phyloP scores from a whole-genome alignment of 2,888 invertebrate species.

The Phyllotreta cruciferae region DNA sequence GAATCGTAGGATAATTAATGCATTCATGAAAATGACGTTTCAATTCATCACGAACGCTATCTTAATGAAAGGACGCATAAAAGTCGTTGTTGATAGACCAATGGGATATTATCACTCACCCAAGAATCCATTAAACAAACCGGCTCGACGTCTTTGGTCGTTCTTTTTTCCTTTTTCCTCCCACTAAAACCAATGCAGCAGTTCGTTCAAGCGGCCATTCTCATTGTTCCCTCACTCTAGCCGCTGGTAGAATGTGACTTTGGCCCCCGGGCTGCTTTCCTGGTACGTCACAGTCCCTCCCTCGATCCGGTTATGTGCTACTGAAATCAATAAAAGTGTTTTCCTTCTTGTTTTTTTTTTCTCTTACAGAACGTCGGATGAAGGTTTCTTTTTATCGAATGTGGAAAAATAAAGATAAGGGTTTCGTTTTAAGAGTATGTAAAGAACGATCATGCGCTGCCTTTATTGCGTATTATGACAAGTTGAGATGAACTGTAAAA shows the following conservation, averaged over 20 bases:
- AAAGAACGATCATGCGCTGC: conserved; percentile 52
- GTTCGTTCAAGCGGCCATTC: conserved; percentile 54
- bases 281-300: conserved; percentile 52
- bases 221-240: conserved; percentile 51
- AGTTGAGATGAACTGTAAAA: conserved; percentile 44
- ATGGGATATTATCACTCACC: conserved; percentile 42
- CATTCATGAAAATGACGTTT: conserved; percentile 23
- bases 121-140: conserved; percentile 43
- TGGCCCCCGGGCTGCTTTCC: conserved; percentile 1
- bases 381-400: conserved; percentile 41
- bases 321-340: conserved; percentile 74
- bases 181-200: conserved; percentile 38
- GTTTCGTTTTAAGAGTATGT: conserved; percentile 45
- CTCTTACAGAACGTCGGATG: conserved; percentile 42
- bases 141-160: conserved; percentile 46
- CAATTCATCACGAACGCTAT: conserved; percentile 34
- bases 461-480: conserved; percentile 48
- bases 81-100: conserved; percentile 37
- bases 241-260: conserved; percentile 49
- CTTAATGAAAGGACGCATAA: conserved; percentile 38
- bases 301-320: conserved; percentile 70
- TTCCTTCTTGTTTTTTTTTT: conserved; percentile 52
- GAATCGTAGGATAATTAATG: conserved; percentile 23
- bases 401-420: conserved; percentile 51
- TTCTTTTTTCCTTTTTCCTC: conserved; percentile 45